A percentile compares a stretch with the other conserved stretches of the same genome.
Conservation (phyloP, 2,797 vertebrate genomes). For the Aythya fuligula region DNA sequence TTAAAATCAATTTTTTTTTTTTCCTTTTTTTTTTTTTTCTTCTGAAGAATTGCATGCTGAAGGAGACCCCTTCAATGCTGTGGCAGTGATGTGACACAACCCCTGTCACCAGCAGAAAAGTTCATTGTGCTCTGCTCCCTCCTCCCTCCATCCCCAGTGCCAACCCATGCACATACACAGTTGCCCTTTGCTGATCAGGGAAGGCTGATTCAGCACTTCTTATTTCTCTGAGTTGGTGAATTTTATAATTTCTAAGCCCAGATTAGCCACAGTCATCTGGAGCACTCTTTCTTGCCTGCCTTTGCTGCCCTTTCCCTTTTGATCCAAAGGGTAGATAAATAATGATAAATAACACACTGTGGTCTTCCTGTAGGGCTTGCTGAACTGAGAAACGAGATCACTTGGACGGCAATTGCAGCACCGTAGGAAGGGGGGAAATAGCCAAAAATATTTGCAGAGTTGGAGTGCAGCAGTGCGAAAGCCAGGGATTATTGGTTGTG, state of each 20-base stretch:
- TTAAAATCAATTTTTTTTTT: background rate
- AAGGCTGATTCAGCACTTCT: background rate
- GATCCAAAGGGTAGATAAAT: background rate
- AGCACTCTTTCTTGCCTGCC: background rate
- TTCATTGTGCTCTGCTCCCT: background rate
- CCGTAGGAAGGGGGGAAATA: background rate
- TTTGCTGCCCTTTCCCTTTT: background rate
- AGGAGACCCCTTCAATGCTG: background rate
- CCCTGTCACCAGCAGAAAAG: background rate
- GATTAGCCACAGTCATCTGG: background rate
- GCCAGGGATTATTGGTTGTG: background rate
- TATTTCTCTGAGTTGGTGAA: background rate
- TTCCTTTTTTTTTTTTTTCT: background rate
- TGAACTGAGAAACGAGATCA: background rate
- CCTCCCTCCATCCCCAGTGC: background rate
- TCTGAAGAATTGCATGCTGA: background rate
- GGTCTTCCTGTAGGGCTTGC: background rate
- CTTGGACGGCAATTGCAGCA: background rate
- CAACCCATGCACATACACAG: background rate
- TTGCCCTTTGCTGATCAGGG: background rate
- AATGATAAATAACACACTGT: background rate
- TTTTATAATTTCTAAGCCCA: background rate
- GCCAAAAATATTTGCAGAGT: background rate
- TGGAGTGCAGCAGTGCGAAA: background rate
- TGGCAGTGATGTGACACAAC: background rate